These are phyloP conservation scores for Plebejus argus DNA, from an alignment of 2,888 invertebrate genomes.

Conservation along the genomic window DNA sequence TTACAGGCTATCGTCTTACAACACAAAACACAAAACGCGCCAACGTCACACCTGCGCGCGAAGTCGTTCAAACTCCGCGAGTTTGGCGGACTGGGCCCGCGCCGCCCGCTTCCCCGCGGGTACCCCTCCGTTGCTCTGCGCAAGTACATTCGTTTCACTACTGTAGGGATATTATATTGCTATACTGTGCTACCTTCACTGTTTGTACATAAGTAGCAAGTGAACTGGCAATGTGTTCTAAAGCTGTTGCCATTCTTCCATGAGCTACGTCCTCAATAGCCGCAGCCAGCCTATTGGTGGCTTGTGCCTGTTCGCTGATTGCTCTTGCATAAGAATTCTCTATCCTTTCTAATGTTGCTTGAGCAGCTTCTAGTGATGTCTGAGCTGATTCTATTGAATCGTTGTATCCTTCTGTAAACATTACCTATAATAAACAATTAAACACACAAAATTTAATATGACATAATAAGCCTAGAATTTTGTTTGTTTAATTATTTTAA, in stretches of 20 bases:
- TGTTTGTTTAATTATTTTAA: too few species aligned
- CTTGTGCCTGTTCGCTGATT: background rate
- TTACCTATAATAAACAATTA: too few species aligned
- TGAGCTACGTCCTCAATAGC: background rate
- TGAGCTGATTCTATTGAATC: slow-evolving; percentile 5
- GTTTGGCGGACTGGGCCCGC: too few species aligned
- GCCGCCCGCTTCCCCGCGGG: too few species aligned
- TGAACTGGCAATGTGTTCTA: slow-evolving; percentile 10
- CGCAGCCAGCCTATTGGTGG: background rate
- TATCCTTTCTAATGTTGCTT: background rate
- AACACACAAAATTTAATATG: background rate
- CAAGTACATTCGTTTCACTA: too few species aligned
- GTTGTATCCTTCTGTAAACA: background rate
- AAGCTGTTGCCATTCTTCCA: background rate
- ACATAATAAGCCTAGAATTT: too few species aligned
- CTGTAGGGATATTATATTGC: too few species aligned
- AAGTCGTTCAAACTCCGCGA: too few species aligned
- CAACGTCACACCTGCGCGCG: too few species aligned
- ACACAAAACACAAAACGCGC: too few species aligned
- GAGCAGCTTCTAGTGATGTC: background rate
- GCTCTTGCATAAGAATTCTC: slow-evolving; percentile 12
- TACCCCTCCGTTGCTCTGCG: too few species aligned
- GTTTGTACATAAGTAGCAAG: slow-evolving; percentile 3
- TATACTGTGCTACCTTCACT: background rate
- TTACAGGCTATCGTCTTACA: too few species aligned